These are phyloP conservation scores for Chloromyia formosa DNA, from an alignment of 2,888 invertebrate genomes.

Conservation along the genomic window DNA sequence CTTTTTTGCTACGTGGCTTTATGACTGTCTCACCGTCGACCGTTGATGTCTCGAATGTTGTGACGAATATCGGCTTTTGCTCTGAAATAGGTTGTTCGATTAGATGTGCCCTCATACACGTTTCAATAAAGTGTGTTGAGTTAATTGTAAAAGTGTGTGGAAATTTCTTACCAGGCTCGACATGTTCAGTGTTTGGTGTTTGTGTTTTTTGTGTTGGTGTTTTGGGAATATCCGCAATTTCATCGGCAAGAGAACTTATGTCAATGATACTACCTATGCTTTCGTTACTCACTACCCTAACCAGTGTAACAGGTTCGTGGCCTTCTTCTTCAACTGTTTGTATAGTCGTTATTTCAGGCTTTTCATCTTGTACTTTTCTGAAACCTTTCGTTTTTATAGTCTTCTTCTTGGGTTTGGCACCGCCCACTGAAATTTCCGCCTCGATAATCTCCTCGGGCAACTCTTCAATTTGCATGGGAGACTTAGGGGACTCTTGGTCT, in stretches of 20 bases:
- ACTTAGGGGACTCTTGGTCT: slow-evolving; percentile 44
- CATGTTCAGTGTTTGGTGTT: slow-evolving; percentile 56
- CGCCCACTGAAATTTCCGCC: slow-evolving; percentile 57
- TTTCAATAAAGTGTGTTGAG: not conserved
- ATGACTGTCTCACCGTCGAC: slow-evolving; percentile 61
- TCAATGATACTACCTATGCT: slow-evolving; percentile 51
- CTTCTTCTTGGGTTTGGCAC: slow-evolving; percentile 57
- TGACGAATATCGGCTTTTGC: slow-evolving; percentile 62
- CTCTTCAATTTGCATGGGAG: slow-evolving; percentile 54
- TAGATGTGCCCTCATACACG: not conserved
- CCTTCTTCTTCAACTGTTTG: slow-evolving; percentile 65
- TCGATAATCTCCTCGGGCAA: slow-evolving; percentile 59
- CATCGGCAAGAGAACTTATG: slow-evolving; percentile 57
- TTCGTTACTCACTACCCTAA: slow-evolving; percentile 62
- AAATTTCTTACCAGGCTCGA: slow-evolving; percentile 56
- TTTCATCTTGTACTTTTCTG: slow-evolving; percentile 57
- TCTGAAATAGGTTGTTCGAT: slow-evolving; percentile 54
- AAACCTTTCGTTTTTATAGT: slow-evolving; percentile 59
- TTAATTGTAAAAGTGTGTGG: slow-evolving; percentile 52
- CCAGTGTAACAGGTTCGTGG: slow-evolving; percentile 62
- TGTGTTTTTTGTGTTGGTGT: slow-evolving; percentile 55
- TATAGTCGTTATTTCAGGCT: slow-evolving; percentile 64
- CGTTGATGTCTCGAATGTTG: slow-evolving; percentile 63
- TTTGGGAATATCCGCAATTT: slow-evolving; percentile 50
- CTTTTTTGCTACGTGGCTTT: slow-evolving; percentile 60